Base-by-base conservation (phyloP, 2,113 vertebrate genomes). In the Triplophysa dalaica region DNA sequence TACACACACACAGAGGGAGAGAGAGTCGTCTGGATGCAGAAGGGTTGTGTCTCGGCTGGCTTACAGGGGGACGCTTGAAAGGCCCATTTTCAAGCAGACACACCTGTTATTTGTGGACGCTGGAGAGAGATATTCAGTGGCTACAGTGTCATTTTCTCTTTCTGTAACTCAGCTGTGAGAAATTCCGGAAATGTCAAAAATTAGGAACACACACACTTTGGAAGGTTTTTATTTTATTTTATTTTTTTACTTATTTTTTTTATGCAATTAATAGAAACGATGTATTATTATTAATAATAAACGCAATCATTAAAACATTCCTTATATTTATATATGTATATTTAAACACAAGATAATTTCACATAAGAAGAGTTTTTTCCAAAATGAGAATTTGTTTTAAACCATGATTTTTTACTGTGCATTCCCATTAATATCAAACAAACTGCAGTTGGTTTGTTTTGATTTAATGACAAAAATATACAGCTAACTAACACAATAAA, bases 41-140 rank as follows among this genome's bases (percentile, higher is more conserved):
- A 89, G 87, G 91, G 89, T 87, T 83, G 86, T 87, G 92, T 91
- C 91, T 92, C 89, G 84, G 85, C 87, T 88, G 90, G 92, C 90
- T 92, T 94, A 92, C 85, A 90, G 85, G 87, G 90, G 85, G 87
- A 89, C 87, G 81, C 86, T 91, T 92, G 89, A 91, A 92, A 92
- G 85, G 85, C 87, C 87, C 83, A 82, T 90, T 90, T 91, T 89
- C 86, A 89, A 89, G 87, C 82, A 89, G 89, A 90, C 89, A 87
- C 86, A 88, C 86, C 88, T 91, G 89, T 91, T 90, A 91, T 92
- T 92, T 91, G 86, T 87, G 87, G 73, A 88, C 68, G 85, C 84
- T 86, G 86, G 84, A 83, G 81, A 85, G 87, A 91, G 90, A 91
- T 80, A 19, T 48, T 48, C 14, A 17, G 50, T 52, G 43, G 79